Evolutionary conservation across 2,113 vertebrate species (phyloP).

Genomic region (Gasterosteus nipponicus): DNA sequence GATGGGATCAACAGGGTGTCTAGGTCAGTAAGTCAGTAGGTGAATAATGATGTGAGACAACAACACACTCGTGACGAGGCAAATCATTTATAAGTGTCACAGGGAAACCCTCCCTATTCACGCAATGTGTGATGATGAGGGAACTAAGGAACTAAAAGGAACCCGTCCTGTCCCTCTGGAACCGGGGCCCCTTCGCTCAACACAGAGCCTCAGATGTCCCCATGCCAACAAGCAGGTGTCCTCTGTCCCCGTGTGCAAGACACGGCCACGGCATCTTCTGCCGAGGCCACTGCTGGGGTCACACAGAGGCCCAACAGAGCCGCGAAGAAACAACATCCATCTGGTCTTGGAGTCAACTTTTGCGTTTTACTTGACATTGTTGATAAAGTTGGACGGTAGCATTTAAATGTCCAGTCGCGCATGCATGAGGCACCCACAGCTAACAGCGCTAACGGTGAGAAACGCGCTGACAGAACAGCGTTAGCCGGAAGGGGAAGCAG

Average conservation of each 20-base stretch:
- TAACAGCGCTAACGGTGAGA: no score
- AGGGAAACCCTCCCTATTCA: slow-evolving; percentile 31
- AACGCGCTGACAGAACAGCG: no score
- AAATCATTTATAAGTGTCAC: slow-evolving; percentile 16
- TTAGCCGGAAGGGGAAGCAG: no score
- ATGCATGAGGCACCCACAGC: no score
- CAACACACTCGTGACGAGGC: no score
- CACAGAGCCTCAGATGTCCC: slow-evolving; percentile 84
- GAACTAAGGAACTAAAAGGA: slow-evolving; percentile 50
- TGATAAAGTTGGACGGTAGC: not conserved
- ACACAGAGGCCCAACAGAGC: slow-evolving; percentile 20
- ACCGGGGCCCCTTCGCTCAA: slow-evolving; percentile 87
- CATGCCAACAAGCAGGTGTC: slow-evolving; percentile 77
- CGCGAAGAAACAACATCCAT: not conserved
- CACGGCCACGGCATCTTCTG: slow-evolving; percentile 40
- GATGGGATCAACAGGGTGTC: not conserved
- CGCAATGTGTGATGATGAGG: slow-evolving; percentile 39
- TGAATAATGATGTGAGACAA: not conserved
- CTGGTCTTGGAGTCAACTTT: not conserved
- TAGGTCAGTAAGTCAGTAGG: not conserved
- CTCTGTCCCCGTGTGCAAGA: slow-evolving; percentile 26
- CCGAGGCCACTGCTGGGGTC: slow-evolving; percentile 2
- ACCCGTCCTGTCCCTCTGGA: slow-evolving; percentile 78
- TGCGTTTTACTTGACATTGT: not conserved
- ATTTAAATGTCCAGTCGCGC: not conserved